A percentile compares a stretch with the other conserved stretches of the same genome.
These are phyloP conservation scores for Athripsodes cinereus DNA, from an alignment of 2,888 invertebrate species.

Conservation along the genomic window DNA sequence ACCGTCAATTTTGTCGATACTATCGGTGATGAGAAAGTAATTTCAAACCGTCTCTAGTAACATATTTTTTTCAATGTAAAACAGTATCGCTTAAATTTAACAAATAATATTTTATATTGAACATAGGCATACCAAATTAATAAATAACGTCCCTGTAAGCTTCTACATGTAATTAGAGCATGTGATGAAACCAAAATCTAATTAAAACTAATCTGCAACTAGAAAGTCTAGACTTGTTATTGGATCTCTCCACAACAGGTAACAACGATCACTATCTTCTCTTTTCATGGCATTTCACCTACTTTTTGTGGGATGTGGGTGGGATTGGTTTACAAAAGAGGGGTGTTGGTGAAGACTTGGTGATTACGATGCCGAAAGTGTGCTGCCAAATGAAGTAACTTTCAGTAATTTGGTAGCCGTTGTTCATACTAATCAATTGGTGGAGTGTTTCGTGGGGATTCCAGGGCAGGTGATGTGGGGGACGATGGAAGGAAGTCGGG, in stretches of 20 bases:
- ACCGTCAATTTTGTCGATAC: no score
- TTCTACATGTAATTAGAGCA: no score
- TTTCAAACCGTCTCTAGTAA: no score
- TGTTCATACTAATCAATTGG: slow-evolving; percentile 29
- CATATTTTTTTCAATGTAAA: no score
- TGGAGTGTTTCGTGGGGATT: slow-evolving; percentile 17
- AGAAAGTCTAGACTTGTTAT: slow-evolving; percentile 10
- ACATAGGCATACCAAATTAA: no score
- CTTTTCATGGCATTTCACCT: background rate
- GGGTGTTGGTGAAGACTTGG: slow-evolving; percentile 23
- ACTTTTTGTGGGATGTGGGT: background rate
- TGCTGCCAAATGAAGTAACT: slow-evolving; percentile 28
- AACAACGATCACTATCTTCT: slow-evolving; percentile 14
- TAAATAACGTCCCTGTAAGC: no score
- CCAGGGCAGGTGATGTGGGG: background rate
- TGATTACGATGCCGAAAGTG: slow-evolving; percentile 28
- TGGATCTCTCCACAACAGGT: slow-evolving; percentile 17
- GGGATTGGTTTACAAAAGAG: background rate
- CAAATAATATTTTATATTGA: no score
- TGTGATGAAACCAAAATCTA: background rate
- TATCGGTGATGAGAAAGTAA: no score
- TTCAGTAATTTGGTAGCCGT: slow-evolving; percentile 28
- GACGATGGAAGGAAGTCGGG: slow-evolving; percentile 2
- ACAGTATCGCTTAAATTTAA: no score
- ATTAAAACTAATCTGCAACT: background rate